Evolutionary conservation across 2,113 vertebrate species (phyloP), one percentile per base, ranked within the genome.

Genomic region (Neodon shergylaensis): DNA sequence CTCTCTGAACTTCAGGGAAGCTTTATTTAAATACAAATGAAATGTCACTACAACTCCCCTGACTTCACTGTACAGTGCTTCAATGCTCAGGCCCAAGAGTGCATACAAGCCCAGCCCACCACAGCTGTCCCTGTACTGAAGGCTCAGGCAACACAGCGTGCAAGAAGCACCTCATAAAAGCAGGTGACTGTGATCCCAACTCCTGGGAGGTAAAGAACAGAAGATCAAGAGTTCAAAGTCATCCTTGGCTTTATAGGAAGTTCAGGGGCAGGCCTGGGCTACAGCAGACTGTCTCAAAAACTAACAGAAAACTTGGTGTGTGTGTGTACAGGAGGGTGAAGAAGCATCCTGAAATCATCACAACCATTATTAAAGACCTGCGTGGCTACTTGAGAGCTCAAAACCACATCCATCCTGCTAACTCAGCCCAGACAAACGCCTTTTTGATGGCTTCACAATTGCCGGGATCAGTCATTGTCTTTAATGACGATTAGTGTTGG

Each of bases 361-460:
- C 58, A 58, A 39, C 58, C 26, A 42, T 63, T 86, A 87, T 47
- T 79, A 0, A 89, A 90, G 91, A 91, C 70, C 91, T 73, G 63
- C 49, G 31, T 94, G 90, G 63, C 47, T 88, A 42, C 47, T 36
- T 21, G 63, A 87, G 90, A 79, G 28, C 88, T 77, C 78, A 88
- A 79, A 91, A 92, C 78, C 39, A 74, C 22, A 79, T 92, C 68
- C 13, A 39, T 66, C 52, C 86, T 82, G 61, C 77, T 87, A 39
- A 94, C 47, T 92, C 3, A 0, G 68, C 61, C 90, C 0, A 94
- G 52, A 81, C 89, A 96, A 90, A 95, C 89, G 90, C 63, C 94
- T 94, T 88, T 79, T 74, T 94, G 97, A 96, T 95, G 73, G 78
- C 70, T 95, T 95, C 82, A 49, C 92, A 90, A 96, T 96, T 72